Base-by-base conservation (phyloP, 1,140 invertebrate genomes). In the Homalodisca vitripennis region DNA sequence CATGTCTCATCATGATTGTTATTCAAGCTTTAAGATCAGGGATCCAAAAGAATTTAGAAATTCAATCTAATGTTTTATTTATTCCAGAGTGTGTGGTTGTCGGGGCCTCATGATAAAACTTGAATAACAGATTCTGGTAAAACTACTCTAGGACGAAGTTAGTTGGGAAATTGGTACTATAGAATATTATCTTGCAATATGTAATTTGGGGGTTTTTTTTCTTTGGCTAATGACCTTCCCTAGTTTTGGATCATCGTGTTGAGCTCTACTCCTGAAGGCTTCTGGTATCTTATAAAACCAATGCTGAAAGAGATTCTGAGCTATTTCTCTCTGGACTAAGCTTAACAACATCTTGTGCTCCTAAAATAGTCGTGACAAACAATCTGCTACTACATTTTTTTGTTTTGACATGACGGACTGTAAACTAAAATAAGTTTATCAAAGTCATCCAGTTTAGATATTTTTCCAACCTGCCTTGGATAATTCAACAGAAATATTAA, bases 341-440 rank as follows among this genome's bases (percentile, higher is more conserved):
- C 26, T 6, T 24, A 27, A 26, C 26, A 3, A 12, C 2, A 10
- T 53, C 48, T 26, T 27, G 22, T 2, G 2, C 29, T 60, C 55
- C 10, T 60, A 22, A 60, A 47, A 66, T 30, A 66, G 27, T 26
- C 65, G 14, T 12, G 34, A 48, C 20, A 66, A 30, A 17, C 34
- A 46, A 66, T 66, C 65, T 2, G 65, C 65, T 2, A 66, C 47
- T 48, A 30, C 65, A 27, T 66, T 66, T 6, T 47, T 27, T 3
- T 6, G 34, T 29, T 51, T 66, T 27, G n/a, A 60, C 24, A 26
- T 60, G 55, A 14, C 29, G 22, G 3, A 27, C 6, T 10, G 55
- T 60, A 26, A 60, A 60, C 24, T 60, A 26, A 30, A 60, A 60
- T 2, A 26, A 60, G n/a, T 60, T 60, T 27, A 60, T 60, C 3